Base-by-base conservation (phyloP, 2,113 vertebrate genomes). In the Callaeas wilsoni region DNA sequence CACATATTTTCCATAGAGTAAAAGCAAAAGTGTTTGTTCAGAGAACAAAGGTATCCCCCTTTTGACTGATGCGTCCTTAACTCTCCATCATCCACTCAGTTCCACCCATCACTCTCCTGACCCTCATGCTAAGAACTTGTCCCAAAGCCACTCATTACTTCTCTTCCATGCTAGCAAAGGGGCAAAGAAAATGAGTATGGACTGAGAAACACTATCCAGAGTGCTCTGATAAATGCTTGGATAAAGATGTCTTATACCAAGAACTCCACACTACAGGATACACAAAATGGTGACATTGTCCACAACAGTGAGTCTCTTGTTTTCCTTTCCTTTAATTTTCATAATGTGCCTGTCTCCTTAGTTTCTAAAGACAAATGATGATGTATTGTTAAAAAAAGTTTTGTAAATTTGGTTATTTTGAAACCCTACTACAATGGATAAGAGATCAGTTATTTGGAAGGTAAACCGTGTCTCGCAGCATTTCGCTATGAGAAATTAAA, bases 221-320 rank as follows among this genome's bases (percentile, higher is more conserved):
- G 30, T 5, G 11, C 33, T 77, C 52, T 53, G 6, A n/a, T 1
- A 13, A 30, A 39, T 41, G 19, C 21, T 23, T 39, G 57, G 52
- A 46, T 35, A n/a, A 53, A 53, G 14, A 63, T 6, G 10, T 13
- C 2, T 7, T 41, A 22, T 3, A 41, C 10, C 14, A 41, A 91
- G 47, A 52, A 39, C 4, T 26, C 14, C n/a, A 20, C 10, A 13
- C 9, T 8, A 53, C 32, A 60, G 52, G 23, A 53, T 2, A 47
- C 13, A 10, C 0, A 1, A 33, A 14, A 16, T 0, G 0, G 11
- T 15, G 41, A 32, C 10, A 42, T 8, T 16, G 19, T 32, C 47
- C 42, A n/a, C 17, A 19, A 53, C 4, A 39, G 21, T 11, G 22
- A 60, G 26, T 9, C 32, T 35, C 59, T 13, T 23, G 3, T 13